phyloP scores from a whole-genome alignment of 2,797 vertebrate genomes.

The Scomberomorus guttatus region DNA sequence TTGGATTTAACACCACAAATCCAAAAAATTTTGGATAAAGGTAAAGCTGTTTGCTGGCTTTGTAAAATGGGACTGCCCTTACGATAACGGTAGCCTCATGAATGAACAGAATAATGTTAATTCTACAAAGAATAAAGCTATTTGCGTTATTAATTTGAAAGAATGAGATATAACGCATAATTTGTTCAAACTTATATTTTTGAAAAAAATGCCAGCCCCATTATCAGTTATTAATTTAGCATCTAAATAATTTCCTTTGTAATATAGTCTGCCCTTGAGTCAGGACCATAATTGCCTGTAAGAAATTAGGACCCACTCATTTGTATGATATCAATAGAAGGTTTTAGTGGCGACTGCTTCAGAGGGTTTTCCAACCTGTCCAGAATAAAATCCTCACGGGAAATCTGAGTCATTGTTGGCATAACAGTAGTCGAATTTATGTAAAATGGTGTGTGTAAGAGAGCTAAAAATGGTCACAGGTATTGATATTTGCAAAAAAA shows the following conservation, averaged over 20 bases:
- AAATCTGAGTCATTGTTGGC: conserved; percentile 4
- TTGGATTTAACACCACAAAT: background rate
- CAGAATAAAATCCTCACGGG: background rate
- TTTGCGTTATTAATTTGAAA: conserved; percentile 11
- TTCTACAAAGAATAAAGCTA: background rate
- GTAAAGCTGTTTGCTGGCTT: background rate
- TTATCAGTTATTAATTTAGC: conserved; percentile 19
- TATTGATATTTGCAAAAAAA: conserved; percentile 4
- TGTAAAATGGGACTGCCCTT: background rate
- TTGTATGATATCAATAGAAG: conserved; percentile 26
- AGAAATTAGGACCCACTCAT: conserved; percentile 1
- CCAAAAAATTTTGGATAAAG: background rate
- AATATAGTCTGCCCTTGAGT: too few species aligned
- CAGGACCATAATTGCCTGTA: too few species aligned
- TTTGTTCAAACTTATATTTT: background rate
- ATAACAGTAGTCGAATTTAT: conserved; percentile 11
- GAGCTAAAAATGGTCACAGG: background rate
- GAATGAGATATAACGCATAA: too few species aligned
- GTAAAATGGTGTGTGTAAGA: background rate
- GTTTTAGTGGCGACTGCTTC: conserved; percentile 11
- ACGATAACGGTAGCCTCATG: background rate
- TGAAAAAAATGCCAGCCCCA: background rate
- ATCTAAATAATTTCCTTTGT: background rate
- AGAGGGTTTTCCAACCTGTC: conserved; percentile 10
- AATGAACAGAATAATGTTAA: background rate